Conservation (phyloP, 2,113 vertebrate species). For the Elephas maximus region DNA sequence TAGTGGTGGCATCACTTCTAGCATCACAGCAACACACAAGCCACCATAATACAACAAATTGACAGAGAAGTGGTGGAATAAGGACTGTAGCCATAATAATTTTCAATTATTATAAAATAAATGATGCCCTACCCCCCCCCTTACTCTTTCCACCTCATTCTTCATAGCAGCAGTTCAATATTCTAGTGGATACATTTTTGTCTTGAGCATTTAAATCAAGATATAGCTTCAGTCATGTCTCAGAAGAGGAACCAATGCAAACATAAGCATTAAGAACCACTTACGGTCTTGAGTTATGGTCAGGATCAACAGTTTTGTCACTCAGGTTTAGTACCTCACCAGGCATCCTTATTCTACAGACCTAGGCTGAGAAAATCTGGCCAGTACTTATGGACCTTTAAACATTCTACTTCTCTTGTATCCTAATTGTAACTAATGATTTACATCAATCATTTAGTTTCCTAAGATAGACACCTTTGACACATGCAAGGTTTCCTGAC, state of each 20-base stretch:
- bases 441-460: background rate
- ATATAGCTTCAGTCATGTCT: background rate
- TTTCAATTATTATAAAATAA: constrained; percentile 13
- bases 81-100: background rate
- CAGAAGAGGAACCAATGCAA: background rate
- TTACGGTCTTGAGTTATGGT: background rate
- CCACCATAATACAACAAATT: no score
- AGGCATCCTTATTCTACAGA: background rate
- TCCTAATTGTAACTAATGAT: background rate
- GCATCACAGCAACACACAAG: no score
- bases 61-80: no score
- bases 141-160: background rate
- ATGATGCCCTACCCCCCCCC: background rate
- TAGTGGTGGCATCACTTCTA: no score
- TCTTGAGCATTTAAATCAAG: background rate
- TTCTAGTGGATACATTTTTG: background rate
- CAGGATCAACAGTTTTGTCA: background rate
- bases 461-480: background rate
- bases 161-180: background rate
- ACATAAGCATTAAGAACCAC: background rate
- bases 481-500: background rate
- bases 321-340: background rate
- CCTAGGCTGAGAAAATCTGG: background rate
- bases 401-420: background rate
- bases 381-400: constrained; percentile 27